Percentiles rank a stretch among this genome's conserved stretches.
These are phyloP conservation scores for Condylura cristata DNA, from an alignment of 2,113 vertebrate species.

Conservation along the genomic window DNA sequence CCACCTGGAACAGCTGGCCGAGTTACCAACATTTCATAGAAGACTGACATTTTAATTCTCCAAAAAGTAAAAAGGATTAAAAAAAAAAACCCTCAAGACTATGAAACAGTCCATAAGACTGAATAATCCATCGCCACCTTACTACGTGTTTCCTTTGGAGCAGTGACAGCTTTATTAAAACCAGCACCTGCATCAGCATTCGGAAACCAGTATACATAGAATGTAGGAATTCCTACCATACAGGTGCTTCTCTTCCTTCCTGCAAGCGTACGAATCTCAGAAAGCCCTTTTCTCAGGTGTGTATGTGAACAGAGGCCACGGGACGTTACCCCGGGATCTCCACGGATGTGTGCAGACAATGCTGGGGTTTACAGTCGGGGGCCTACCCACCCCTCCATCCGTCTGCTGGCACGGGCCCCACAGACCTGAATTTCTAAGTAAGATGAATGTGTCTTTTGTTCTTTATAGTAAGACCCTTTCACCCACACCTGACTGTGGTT, in stretches of 20 bases:
- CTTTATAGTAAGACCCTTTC: background rate
- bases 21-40: background rate
- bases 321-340: background rate
- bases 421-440: background rate
- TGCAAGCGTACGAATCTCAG: background rate
- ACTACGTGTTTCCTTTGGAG: background rate
- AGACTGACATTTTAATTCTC: background rate
- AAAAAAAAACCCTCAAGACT: background rate
- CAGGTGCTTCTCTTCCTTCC: background rate
- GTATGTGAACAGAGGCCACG: background rate
- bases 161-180: background rate
- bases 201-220: background rate
- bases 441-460: background rate
- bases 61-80: background rate
- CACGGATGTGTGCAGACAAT: background rate
- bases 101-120: background rate
- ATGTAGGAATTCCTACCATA: background rate
- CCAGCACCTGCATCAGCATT: background rate
- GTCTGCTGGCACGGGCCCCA: background rate
- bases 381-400: background rate
- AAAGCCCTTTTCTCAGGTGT: slow-evolving; percentile 7
- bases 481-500: background rate
- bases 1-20: background rate
- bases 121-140: background rate
- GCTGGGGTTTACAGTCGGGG: background rate